phyloP scores from a whole-genome alignment of 2,113 vertebrate genomes.

The Pyrgilauda ruficollis region DNA sequence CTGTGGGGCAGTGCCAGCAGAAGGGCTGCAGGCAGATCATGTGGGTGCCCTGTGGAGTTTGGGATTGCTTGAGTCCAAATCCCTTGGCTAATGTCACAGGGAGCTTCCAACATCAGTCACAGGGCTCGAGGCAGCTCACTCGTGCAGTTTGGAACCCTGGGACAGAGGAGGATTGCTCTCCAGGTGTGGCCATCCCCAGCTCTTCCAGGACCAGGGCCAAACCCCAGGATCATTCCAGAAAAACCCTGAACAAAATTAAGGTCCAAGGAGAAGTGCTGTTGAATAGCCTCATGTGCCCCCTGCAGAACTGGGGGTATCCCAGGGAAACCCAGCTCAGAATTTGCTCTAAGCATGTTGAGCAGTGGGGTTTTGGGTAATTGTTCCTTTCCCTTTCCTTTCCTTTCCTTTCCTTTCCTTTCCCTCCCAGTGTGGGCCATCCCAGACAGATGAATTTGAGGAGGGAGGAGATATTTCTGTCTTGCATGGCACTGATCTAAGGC shows the following conservation, averaged over 20 bases:
- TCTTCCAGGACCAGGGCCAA: not conserved
- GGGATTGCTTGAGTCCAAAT: not conserved
- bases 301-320: not conserved
- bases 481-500: not conserved
- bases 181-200: not conserved
- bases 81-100: no score
- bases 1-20: not conserved
- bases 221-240: not conserved
- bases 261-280: not conserved
- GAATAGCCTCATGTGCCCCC: not conserved
- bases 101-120: not conserved
- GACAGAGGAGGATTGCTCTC: not conserved
- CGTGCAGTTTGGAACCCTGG: not conserved
- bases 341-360: not conserved
- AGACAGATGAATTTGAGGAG: not conserved
- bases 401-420: not conserved
- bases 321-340: not conserved
- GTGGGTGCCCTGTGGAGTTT: not conserved
- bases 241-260: not conserved
- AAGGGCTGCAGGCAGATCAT: not conserved
- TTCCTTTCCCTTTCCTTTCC: no score
- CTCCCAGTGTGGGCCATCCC: not conserved
- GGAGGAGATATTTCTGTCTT: not conserved
- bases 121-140: not conserved
- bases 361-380: not conserved